A percentile compares a stretch with the other conserved stretches of the same genome.
These are phyloP conservation scores for Pseudococcus viburni DNA, from an alignment of 2,888 invertebrate genomes.

Conservation along the genomic window DNA sequence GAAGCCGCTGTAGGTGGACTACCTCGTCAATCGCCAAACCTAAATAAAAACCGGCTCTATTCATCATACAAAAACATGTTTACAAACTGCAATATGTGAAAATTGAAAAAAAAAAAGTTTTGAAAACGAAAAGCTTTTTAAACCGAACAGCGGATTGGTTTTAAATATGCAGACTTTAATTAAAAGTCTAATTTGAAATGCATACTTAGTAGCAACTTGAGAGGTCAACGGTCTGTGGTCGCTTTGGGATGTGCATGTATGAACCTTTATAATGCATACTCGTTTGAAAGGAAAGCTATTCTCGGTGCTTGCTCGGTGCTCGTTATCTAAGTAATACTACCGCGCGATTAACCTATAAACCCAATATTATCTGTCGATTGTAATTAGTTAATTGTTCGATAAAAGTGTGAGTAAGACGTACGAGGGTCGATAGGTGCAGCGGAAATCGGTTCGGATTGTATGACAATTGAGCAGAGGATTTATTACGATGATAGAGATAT, in stretches of 20 bases:
- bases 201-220: neutral
- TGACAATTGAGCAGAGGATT: no score
- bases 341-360: slow-evolving; percentile 49
- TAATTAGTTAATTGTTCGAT: slow-evolving; percentile 21
- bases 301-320: neutral
- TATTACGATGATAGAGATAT: no score
- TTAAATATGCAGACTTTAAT: slow-evolving; percentile 30
- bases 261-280: neutral
- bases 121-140: neutral
- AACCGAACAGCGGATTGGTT: neutral
- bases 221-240: slow-evolving; percentile 17
- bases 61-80: neutral
- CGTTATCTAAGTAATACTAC: slow-evolving; percentile 20
- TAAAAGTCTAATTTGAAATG: neutral
- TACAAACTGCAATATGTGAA: neutral
- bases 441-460: no score
- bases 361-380: slow-evolving; percentile 33
- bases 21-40: neutral
- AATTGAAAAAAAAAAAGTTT: neutral
- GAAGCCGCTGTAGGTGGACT: slow-evolving; percentile 16
- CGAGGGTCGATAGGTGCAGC: neutral
- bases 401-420: neutral
- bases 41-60: neutral
- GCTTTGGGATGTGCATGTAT: neutral
- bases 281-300: neutral